Percentiles rank a stretch among this genome's conserved stretches.
These are phyloP conservation scores for Mycteria americana DNA, from an alignment of 2,797 vertebrate genomes.

Conservation along the genomic window DNA sequence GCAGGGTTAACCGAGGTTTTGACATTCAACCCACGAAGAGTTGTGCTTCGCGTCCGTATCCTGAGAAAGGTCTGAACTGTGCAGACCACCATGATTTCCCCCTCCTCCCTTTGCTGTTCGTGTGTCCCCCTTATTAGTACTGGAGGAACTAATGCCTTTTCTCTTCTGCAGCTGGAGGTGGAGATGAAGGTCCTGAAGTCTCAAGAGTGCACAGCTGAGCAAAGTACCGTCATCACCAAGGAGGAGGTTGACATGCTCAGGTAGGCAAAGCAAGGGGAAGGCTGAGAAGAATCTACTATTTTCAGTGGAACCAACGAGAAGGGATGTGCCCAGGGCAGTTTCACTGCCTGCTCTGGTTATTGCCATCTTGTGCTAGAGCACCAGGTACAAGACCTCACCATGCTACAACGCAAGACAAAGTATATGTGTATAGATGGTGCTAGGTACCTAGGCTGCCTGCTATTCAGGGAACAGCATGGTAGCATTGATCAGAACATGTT, in stretches of 20 bases:
- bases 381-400: neutral
- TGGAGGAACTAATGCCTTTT: neutral
- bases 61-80: neutral
- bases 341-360: neutral
- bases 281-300: neutral
- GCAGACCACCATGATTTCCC: neutral
- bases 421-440: rapidly evolving
- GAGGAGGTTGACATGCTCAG: conserved; percentile 85
- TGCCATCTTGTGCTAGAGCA: neutral
- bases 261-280: conserved; percentile 64
- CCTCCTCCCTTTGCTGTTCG: neutral
- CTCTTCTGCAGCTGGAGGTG: conserved; percentile 79
- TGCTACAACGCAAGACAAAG: rapidly evolving
- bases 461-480: rapidly evolving
- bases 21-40: neutral
- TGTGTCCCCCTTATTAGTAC: neutral
- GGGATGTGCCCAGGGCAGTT: neutral
- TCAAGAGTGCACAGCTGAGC: conserved; percentile 74
- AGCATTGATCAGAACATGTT: neutral
- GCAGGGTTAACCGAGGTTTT: neutral
- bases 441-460: neutral
- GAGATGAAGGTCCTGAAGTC: conserved; percentile 86
- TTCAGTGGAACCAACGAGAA: neutral
- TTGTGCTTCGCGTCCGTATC: rapidly evolving
- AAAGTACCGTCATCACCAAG: conserved; percentile 70